A percentile compares a stretch with the other conserved stretches of the same genome.
Conservation (phyloP, 2,113 vertebrate genomes). For the Acanthisitta chloris region DNA sequence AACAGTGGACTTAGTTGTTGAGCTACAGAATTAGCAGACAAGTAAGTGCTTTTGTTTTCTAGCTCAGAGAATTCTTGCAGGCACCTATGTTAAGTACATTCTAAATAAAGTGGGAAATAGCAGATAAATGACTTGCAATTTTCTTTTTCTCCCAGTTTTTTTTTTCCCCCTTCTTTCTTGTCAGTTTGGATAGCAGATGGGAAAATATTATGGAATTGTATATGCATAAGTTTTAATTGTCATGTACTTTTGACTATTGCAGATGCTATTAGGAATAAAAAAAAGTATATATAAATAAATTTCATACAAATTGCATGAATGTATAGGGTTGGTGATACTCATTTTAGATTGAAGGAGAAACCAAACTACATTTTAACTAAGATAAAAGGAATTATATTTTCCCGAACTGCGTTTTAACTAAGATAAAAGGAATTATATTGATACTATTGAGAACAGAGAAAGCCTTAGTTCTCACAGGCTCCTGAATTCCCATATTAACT, state of each 20-base stretch:
- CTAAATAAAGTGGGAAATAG: not conserved
- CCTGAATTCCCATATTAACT: not conserved
- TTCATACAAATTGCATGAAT: not conserved
- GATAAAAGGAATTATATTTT: not conserved
- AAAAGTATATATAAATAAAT: not conserved
- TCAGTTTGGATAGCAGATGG: not conserved
- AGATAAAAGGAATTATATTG: not conserved
- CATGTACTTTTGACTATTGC: not conserved
- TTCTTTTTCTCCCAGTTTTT: not conserved
- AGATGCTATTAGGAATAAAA: not conserved
- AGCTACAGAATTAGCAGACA: not conserved
- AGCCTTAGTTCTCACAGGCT: not conserved
- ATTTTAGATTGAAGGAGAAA: not conserved
- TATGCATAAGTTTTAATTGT: not conserved
- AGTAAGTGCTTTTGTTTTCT: not conserved
- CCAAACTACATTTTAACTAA: not conserved
- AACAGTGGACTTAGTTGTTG: not conserved
- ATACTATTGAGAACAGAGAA: not conserved
- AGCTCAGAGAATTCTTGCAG: not conserved
- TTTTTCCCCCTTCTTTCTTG: not conserved
- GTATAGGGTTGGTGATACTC: not conserved
- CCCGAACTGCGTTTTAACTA: not conserved
- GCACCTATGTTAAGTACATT: not conserved
- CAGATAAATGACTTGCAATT: not conserved
- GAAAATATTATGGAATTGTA: not conserved